Evolutionary conservation across 2,888 invertebrate genomes (phyloP).

Genomic region (Prionchulus punctatus): DNA sequence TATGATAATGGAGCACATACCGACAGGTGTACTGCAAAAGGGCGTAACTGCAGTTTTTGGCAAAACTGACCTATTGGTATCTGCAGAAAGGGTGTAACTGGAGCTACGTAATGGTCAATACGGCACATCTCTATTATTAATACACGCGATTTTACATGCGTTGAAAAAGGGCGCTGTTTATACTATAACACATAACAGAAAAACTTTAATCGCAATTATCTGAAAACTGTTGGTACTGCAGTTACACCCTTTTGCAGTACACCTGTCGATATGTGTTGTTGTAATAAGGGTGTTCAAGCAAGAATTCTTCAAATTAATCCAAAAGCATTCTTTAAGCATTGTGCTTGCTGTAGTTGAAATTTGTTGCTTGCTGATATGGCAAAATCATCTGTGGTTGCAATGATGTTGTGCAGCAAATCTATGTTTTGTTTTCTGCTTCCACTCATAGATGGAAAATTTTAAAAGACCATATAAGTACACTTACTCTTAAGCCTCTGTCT

Average conservation of each 20-base stretch:
- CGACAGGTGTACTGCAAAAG: no score
- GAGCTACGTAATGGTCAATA: no score
- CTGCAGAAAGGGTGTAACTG: background rate
- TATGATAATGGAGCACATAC: no score
- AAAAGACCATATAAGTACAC: background rate
- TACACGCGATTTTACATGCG: no score
- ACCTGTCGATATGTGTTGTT: background rate
- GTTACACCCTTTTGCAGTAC: no score
- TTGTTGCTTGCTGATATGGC: background rate
- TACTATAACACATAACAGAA: no score
- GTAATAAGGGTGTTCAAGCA: background rate
- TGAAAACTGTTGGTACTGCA: no score
- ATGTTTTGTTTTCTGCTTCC: background rate
- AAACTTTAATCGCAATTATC: no score
- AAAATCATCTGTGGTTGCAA: background rate
- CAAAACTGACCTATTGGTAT: background rate
- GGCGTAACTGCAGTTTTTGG: no score
- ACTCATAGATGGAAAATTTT: background rate
- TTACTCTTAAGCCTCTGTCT: background rate
- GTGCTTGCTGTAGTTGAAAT: background rate
- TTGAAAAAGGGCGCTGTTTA: no score
- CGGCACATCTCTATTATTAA: no score
- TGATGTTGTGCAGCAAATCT: background rate
- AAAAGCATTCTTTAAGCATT: background rate
- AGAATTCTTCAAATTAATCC: background rate